These are phyloP conservation scores for Murina feae DNA, from an alignment of 2,113 vertebrate genomes.

Conservation along the genomic window DNA sequence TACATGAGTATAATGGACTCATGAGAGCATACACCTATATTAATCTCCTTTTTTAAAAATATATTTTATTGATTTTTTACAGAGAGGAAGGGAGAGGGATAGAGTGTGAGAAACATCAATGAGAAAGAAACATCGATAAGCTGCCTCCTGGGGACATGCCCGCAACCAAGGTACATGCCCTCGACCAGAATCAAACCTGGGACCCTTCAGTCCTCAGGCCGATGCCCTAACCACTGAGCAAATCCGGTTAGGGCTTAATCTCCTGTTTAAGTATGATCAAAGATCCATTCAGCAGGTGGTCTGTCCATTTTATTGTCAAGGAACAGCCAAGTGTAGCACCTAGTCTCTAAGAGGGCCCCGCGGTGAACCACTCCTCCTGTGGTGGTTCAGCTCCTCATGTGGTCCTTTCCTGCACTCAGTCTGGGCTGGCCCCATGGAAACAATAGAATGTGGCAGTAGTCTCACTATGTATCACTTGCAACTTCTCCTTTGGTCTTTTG, in stretches of 20 bases:
- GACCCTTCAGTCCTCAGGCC: too few relatives aligned
- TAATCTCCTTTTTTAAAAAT: conserved; percentile 20
- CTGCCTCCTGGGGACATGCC: too few relatives aligned
- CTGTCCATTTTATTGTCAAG: background rate
- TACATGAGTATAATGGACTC: conserved; percentile 31
- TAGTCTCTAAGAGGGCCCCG: background rate
- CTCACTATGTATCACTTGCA: background rate
- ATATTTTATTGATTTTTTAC: too few relatives aligned
- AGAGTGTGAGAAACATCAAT: too few relatives aligned
- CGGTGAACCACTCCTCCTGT: background rate
- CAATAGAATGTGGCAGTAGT: background rate
- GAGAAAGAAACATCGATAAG: too few relatives aligned
- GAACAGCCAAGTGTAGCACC: background rate
- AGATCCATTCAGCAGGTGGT: background rate
- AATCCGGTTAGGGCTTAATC: too few relatives aligned
- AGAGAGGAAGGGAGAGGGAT: too few relatives aligned
- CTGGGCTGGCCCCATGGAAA: background rate
- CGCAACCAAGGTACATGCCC: too few relatives aligned
- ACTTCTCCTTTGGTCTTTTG: background rate
- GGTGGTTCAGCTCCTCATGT: background rate
- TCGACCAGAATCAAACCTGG: too few relatives aligned
- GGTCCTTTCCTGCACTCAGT: background rate
- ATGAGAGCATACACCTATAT: background rate
- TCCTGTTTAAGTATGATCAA: background rate
- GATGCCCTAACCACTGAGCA: too few relatives aligned